These are phyloP conservation scores for Metacarcinus magister DNA, from an alignment of 2,888 invertebrate genomes.

Conservation along the genomic window DNA sequence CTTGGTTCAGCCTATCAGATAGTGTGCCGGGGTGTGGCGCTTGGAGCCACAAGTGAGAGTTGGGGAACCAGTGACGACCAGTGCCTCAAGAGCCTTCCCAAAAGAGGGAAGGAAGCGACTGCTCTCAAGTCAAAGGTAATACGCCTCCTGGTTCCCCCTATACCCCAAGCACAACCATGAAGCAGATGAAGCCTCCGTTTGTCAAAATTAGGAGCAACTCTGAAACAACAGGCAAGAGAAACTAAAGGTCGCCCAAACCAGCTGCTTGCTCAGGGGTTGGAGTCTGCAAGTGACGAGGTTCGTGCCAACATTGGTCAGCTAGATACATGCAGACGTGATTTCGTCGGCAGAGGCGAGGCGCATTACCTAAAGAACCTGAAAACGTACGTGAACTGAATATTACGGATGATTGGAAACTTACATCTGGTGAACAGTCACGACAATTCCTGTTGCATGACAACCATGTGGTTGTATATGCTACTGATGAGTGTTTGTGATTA, in stretches of 20 bases:
- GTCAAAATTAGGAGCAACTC: background rate
- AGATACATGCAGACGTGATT: background rate
- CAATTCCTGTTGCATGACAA: slow-evolving; percentile 42
- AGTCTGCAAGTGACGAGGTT: slow-evolving; percentile 32
- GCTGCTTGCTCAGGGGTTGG: slow-evolving; percentile 27
- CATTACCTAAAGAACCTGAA: slow-evolving; percentile 22
- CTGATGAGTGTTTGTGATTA: slow-evolving; percentile 41
- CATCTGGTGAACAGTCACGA: background rate
- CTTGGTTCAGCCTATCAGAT: no score
- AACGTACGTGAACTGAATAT: slow-evolving; percentile 31
- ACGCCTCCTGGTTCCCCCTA: no score
- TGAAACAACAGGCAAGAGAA: background rate
- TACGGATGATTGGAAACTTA: slow-evolving; percentile 8
- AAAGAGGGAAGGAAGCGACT: no score
- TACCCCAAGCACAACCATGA: no score
- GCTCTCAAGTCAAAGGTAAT: no score
- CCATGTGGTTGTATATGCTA: slow-evolving; percentile 2
- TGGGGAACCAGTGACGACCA: no score
- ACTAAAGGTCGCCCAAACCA: background rate
- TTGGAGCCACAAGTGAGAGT: no score
- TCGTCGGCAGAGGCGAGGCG: slow-evolving; percentile 29
- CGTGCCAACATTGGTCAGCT: slow-evolving; percentile 48
- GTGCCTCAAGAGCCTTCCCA: no score
- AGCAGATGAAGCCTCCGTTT: background rate
- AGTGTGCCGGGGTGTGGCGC: no score